A percentile compares a stretch with the other conserved stretches of the same genome.
Evolutionary conservation across 2,113 vertebrate species (phyloP).

Genomic region (Albula goreensis): DNA sequence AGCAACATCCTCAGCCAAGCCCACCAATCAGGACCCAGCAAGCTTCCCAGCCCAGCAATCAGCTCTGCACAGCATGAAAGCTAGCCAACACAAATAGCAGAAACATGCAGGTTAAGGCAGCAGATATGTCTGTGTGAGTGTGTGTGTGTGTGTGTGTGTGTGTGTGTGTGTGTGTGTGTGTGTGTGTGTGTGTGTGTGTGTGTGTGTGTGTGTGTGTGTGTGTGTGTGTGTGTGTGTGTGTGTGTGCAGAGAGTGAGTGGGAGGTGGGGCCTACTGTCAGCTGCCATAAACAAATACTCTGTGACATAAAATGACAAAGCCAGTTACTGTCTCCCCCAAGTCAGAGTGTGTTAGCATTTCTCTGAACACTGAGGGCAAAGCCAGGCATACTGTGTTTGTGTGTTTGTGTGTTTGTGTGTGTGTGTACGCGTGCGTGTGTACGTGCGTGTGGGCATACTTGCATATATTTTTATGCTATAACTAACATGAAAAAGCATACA

Average conservation of each 20-base stretch:
- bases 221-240: not conserved
- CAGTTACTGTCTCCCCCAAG: not conserved
- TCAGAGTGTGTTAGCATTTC: not conserved
- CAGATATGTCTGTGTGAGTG: not conserved
- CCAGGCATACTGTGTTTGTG: not conserved
- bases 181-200: not conserved
- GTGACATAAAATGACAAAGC: slow-evolving; percentile 2
- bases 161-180: not conserved
- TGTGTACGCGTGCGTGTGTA: not conserved
- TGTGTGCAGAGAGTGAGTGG: not conserved
- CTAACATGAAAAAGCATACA: not conserved
- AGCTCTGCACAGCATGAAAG: not conserved
- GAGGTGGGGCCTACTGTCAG: no score
- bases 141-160: not conserved
- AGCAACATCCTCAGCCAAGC: not conserved
- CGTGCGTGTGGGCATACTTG: not conserved
- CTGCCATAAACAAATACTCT: not conserved
- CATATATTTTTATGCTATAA: not conserved
- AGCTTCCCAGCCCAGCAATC: not conserved
- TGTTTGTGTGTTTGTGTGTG: slow-evolving; percentile 20
- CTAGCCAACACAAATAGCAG: not conserved
- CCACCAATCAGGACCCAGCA: not conserved
- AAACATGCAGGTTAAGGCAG: not conserved
- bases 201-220: not conserved
- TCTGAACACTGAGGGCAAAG: not conserved